Evolutionary conservation across 2,797 vertebrate species (phyloP), one percentile per base, ranked within the genome.

Genomic region (Scolopax rusticola): DNA sequence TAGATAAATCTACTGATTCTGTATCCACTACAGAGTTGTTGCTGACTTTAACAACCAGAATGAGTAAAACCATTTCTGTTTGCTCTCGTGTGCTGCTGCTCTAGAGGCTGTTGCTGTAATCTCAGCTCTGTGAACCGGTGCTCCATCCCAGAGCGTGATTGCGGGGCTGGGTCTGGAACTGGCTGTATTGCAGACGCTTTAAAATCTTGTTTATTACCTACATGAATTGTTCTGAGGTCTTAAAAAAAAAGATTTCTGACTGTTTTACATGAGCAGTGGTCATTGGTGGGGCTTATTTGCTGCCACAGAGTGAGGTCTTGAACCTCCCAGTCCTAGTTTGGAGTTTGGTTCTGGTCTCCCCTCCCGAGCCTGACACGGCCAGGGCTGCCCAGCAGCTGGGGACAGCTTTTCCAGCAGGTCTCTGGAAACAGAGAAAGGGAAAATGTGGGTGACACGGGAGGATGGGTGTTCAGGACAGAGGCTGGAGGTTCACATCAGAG

Each of bases 381-480:
- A 43, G 15, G 65, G 47, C 61, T 11, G 32, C 14, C 3, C 15
- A 6, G 38, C 1, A 15, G 33, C 47, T 38, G 59, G 15, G 59
- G 24, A 36, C 4, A 5, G 33, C 15, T 60, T 36, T 24, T 15
- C 56, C 56, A 59, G 56, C 56, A 36, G 56, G n/a, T 59, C 33
- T 3, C 15, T 36, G 40, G 43, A 19, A 21, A 11, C 30, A 19
- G 38, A 41, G 56, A 21, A 23, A 54, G 27, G 1, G 0, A 11
- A 41, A 36, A 21, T 30, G 33, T 5, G 19, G 54, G 40, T 38
- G 79, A 53, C 23, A 40, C 1, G 6, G 48, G 32, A 40, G 4
- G 4, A 2, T 0, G 3, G 60, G 17, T 8, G 1, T 19, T 15
- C 10, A 5, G 57, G 63, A 45, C 21, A 79, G 54, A 6, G 0